Percentiles rank a stretch among this genome's conserved stretches.
These are phyloP conservation scores for Verasper variegatus DNA, from an alignment of 2,113 vertebrate genomes.

Conservation along the genomic window DNA sequence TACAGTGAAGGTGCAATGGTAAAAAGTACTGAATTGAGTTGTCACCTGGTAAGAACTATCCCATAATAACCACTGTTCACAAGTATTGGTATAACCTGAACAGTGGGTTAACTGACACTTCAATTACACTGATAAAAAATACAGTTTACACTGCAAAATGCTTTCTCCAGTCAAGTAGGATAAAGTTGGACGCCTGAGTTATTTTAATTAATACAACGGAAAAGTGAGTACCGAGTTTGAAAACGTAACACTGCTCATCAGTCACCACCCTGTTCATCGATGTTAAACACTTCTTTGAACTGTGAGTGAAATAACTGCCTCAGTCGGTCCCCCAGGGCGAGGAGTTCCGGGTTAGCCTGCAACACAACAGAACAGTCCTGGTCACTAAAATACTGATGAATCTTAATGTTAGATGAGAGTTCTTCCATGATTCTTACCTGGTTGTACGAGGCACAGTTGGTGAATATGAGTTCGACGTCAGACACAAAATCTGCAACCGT, in stretches of 20 bases:
- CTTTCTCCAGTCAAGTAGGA: too few relatives aligned
- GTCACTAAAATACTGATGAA: not conserved
- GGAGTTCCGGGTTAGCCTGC: constrained; percentile 60
- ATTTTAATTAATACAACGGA: too few relatives aligned
- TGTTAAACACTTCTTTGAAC: constrained; percentile 67
- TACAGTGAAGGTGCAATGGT: too few relatives aligned
- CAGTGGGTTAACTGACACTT: too few relatives aligned
- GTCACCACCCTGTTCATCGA: constrained; percentile 13
- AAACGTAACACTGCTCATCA: not conserved
- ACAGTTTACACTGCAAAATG: too few relatives aligned
- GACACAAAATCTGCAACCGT: constrained; percentile 68
- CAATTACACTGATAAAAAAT: not conserved
- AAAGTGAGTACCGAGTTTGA: not conserved
- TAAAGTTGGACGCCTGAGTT: too few relatives aligned
- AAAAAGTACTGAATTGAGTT: too few relatives aligned
- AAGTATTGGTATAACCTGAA: too few relatives aligned
- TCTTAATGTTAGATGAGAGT: not conserved
- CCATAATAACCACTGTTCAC: too few relatives aligned
- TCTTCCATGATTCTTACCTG: constrained; percentile 55
- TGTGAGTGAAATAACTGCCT: constrained; percentile 65
- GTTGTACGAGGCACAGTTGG: constrained; percentile 69
- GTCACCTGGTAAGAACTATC: too few relatives aligned
- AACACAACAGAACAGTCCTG: constrained; percentile 28
- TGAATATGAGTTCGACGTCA: constrained; percentile 75
- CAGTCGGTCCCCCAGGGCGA: constrained; percentile 40